A percentile compares a stretch with the other conserved stretches of the same genome.
phyloP scores from a whole-genome alignment of 1,140 invertebrate species.

The Laodelphax striatellus region DNA sequence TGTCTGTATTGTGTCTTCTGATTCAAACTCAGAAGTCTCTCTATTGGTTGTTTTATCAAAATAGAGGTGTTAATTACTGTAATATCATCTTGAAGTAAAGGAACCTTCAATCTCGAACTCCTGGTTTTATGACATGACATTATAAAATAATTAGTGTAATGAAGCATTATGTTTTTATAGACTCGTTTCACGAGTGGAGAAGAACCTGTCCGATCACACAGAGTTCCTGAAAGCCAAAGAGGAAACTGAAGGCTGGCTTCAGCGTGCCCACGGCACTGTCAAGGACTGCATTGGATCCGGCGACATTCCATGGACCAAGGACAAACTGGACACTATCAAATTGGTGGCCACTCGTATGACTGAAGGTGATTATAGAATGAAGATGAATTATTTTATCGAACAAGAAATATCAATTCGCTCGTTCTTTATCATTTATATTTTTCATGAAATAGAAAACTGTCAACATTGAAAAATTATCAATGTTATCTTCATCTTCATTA shows the following conservation, averaged over 20 bases:
- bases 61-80: too few relatives aligned
- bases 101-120: too few relatives aligned
- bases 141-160: too few relatives aligned
- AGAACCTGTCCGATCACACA: conserved; percentile 77
- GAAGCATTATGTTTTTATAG: conserved; percentile 27
- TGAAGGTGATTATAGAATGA: conserved; percentile 19
- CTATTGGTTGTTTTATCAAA: too few relatives aligned
- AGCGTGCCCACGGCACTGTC: conserved; percentile 60
- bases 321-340: conserved; percentile 64
- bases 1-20: too few relatives aligned
- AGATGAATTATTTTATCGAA: not conserved
- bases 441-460: not conserved
- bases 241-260: conserved; percentile 69
- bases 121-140: too few relatives aligned
- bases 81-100: too few relatives aligned
- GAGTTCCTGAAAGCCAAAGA: conserved; percentile 77
- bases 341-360: conserved; percentile 25
- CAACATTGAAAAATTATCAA: not conserved
- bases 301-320: conserved; percentile 60
- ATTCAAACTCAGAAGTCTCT: too few relatives aligned
- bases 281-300: conserved; percentile 72
- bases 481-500: not conserved
- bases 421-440: not conserved
- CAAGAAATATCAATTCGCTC: too few relatives aligned
- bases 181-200: conserved; percentile 70